phyloP scores from a whole-genome alignment of 2,113 vertebrate species.

The Hirundichthys speculiger region DNA sequence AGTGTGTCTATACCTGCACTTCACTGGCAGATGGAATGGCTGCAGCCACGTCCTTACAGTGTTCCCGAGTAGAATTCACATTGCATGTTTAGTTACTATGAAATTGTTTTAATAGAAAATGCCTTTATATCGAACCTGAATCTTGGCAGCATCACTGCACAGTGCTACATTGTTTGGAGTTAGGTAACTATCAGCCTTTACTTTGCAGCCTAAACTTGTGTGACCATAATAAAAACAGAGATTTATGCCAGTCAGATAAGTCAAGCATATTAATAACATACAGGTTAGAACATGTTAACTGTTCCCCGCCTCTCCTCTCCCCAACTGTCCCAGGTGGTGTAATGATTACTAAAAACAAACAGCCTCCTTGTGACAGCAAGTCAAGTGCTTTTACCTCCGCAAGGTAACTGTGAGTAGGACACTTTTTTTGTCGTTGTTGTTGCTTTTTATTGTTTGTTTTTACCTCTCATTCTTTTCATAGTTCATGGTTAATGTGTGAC shows the following conservation, averaged over 20 bases:
- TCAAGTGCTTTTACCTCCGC: constrained; percentile 23
- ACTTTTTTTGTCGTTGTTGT: constrained; percentile 9
- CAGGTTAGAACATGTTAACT: constrained; percentile 53
- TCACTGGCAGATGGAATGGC: too few relatives aligned
- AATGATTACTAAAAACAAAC: constrained; percentile 59
- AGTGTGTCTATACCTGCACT: too few relatives aligned
- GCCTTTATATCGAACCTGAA: neutral
- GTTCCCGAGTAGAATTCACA: neutral
- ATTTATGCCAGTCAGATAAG: constrained; percentile 18
- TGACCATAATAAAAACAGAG: constrained; percentile 2
- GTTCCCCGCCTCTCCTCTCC: constrained; percentile 4
- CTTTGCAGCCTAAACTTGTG: neutral
- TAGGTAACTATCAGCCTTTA: neutral
- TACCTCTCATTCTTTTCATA: constrained; percentile 4
- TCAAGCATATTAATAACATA: constrained; percentile 23
- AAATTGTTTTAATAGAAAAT: neutral
- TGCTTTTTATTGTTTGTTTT: neutral
- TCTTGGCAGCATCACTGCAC: neutral
- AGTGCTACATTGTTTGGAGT: neutral
- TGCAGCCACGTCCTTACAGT: neutral
- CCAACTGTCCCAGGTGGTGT: constrained; percentile 20
- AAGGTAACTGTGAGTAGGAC: constrained; percentile 46
- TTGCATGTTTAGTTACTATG: neutral
- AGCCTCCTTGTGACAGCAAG: constrained; percentile 27
- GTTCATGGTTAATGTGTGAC: constrained; percentile 49